Conservation (phyloP, 2,113 vertebrate genomes). For the Tamias sibiricus region DNA sequence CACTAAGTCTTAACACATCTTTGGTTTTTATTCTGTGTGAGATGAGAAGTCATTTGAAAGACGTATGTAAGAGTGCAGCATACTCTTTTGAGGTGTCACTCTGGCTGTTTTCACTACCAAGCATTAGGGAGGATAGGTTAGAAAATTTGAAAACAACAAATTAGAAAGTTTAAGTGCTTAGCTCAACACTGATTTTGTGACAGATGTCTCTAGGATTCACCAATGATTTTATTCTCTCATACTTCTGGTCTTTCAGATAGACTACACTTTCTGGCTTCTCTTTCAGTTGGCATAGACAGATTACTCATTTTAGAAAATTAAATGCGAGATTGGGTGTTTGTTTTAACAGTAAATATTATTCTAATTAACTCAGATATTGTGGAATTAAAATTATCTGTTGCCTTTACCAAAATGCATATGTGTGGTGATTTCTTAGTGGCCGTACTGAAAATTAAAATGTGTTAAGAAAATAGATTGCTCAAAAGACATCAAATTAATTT, state of each 20-base stretch:
- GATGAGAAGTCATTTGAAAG: background rate
- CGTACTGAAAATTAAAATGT: background rate
- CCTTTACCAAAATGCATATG: slow-evolving; percentile 10
- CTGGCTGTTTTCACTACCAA: background rate
- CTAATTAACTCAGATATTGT: background rate
- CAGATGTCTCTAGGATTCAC: background rate
- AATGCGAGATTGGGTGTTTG: background rate
- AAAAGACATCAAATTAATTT: background rate
- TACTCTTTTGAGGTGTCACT: background rate
- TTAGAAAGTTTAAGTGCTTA: background rate
- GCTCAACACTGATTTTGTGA: background rate
- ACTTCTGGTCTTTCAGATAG: background rate
- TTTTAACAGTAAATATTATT: background rate
- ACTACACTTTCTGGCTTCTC: background rate
- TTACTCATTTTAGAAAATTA: background rate
- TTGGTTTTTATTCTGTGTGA: background rate
- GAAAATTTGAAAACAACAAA: background rate
- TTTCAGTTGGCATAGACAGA: background rate
- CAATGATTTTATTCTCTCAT: background rate
- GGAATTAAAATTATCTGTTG: background rate
- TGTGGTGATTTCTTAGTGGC: background rate
- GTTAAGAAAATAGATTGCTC: background rate
- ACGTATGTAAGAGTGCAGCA: background rate
- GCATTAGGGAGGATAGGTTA: background rate
- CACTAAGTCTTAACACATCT: background rate